A percentile compares a stretch with the other conserved stretches of the same genome.
phyloP scores from a whole-genome alignment of 2,113 vertebrate species.

The Calyptommatus sinebrachiatus region DNA sequence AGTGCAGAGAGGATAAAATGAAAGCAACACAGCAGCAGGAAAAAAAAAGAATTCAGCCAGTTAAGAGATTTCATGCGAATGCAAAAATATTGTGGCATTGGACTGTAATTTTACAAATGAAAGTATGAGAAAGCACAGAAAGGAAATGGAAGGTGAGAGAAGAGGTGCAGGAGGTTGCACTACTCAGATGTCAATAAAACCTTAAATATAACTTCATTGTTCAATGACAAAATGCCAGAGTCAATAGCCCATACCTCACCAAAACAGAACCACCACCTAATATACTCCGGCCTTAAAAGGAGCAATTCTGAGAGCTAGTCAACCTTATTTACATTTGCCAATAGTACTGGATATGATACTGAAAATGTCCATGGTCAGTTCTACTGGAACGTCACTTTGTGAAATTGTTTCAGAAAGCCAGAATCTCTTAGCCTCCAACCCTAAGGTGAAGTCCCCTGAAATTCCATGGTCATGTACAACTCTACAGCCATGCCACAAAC shows the following conservation, averaged over 20 bases:
- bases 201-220: constrained; percentile 49
- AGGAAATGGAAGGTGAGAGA: constrained; percentile 42
- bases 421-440: neutral
- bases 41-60: constrained; percentile 34
- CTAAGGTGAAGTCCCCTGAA: neutral
- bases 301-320: neutral
- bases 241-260: constrained; percentile 47
- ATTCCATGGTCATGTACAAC: too few species aligned
- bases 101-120: constrained; percentile 77
- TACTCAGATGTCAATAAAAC: constrained; percentile 66
- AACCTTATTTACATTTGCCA: neutral
- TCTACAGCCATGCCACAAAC: neutral
- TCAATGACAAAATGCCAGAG: constrained; percentile 50
- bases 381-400: neutral
- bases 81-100: constrained; percentile 70
- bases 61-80: constrained; percentile 57
- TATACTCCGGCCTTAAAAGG: neutral
- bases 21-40: constrained; percentile 50
- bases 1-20: constrained; percentile 15
- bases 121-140: constrained; percentile 69
- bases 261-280: neutral
- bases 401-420: neutral
- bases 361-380: neutral
- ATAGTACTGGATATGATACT: neutral
- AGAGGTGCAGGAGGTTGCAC: constrained; percentile 66